Percentiles rank a stretch among this genome's conserved stretches.
Conservation (phyloP, 2,113 vertebrate species). For the Hyla sarda region DNA sequence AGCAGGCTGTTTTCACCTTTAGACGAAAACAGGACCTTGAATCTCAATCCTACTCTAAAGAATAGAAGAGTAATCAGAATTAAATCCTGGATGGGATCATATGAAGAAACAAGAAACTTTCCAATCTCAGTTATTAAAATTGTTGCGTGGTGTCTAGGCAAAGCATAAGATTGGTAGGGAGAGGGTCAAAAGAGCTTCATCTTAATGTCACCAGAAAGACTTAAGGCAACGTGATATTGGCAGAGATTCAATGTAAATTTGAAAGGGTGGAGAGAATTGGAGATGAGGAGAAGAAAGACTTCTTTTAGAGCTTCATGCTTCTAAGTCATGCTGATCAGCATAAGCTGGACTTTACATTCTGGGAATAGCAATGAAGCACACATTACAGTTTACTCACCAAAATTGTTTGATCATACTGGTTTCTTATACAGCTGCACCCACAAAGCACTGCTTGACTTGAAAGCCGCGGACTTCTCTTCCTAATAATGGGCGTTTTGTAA, state of each 20-base stretch:
- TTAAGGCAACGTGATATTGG: slow-evolving; percentile 77
- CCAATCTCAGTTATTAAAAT: slow-evolving; percentile 61
- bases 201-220: slow-evolving; percentile 79
- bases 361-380: slow-evolving; percentile 83
- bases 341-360: slow-evolving; percentile 77
- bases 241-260: slow-evolving; percentile 82
- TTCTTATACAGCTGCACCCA: slow-evolving; percentile 73
- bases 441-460: slow-evolving; percentile 76
- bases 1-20: slow-evolving; percentile 81
- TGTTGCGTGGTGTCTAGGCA: slow-evolving; percentile 46
- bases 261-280: slow-evolving; percentile 72
- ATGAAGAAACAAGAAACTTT: slow-evolving; percentile 59
- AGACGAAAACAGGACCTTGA: slow-evolving; percentile 74
- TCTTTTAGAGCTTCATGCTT: slow-evolving; percentile 77
- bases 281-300: slow-evolving; percentile 78
- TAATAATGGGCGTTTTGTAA: slow-evolving; percentile 75
- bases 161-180: slow-evolving; percentile 65
- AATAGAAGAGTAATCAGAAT: slow-evolving; percentile 62
- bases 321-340: slow-evolving; percentile 80
- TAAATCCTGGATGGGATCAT: slow-evolving; percentile 64
- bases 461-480: slow-evolving; percentile 75
- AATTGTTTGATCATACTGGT: slow-evolving; percentile 78
- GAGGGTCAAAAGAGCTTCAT: slow-evolving; percentile 70
- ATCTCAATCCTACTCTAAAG: slow-evolving; percentile 60
- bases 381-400: slow-evolving; percentile 77